Evolutionary conservation across 2,113 vertebrate genomes (phyloP), one percentile per base, ranked within the genome.

Genomic region (Tretioscincus oriximinensis): DNA sequence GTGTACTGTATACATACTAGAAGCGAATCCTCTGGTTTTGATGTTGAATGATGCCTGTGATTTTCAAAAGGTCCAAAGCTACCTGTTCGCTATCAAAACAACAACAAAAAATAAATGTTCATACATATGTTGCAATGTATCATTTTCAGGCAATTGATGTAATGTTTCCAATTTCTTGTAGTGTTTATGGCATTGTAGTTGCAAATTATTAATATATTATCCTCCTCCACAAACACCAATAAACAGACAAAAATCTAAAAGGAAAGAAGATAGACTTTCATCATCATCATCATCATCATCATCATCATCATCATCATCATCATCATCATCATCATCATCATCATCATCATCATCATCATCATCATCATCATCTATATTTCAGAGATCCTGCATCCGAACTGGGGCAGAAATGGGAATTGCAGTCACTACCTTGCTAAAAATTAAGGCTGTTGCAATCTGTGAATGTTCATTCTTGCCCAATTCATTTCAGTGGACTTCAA

Each of bases 61-160:
- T 92, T 89, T 47, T 95, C 95, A 75, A 96, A 96, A 90, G 92
- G 94, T 79, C 95, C 95, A 90, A 95, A 96, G 86, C 95, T 96
- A 89, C 90, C 93, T 10, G 94, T 91, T 76, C 96, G 94, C 95
- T 96, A 91, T 63, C 29, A 87, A 77, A 18, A 77, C 78, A 93
- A 76, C 89, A 65, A 92, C 80, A 85, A 86, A 88, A 84, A 81
- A 58, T 24, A 63, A 67, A 64, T 70, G 9, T 80, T 60, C 74
- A n/a, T 18, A 69, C 7, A 78, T 35, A 0, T 11, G 24, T 0
- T 45, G 3, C 5, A 86, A 61, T 31, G 10, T n/a, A 73, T 70
- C 83, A 14, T 75, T 61, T 58, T 45, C 41, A 35, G 31, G 9
- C 11, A 47, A 41, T 24, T 61, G 80, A 69, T 26, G 29, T n/a